phyloP scores from a whole-genome alignment of 2,888 invertebrate species.

The Cephus runcator region DNA sequence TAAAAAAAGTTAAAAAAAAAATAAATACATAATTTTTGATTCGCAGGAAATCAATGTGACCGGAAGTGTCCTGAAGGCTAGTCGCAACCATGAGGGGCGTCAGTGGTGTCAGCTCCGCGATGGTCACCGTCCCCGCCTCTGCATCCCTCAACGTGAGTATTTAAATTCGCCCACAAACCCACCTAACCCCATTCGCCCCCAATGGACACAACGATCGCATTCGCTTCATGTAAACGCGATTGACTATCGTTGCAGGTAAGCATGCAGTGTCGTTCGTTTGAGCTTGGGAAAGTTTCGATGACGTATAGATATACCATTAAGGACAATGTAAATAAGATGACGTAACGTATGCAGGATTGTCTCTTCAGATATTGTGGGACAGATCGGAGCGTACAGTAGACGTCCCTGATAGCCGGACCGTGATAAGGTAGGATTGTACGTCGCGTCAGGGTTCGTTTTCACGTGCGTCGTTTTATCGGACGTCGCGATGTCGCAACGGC shows the following conservation, averaged over 20 bases:
- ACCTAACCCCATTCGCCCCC: conserved; percentile 31
- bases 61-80: neutral
- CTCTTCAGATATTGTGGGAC: neutral
- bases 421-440: neutral
- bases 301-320: neutral
- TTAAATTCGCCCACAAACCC: conserved; percentile 2
- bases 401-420: neutral
- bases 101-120: conserved; percentile 43
- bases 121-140: conserved; percentile 54
- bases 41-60: neutral
- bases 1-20: too few species aligned
- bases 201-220: neutral
- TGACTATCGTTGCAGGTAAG: neutral
- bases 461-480: neutral
- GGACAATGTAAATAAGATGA: neutral
- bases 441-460: neutral
- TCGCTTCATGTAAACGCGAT: neutral
- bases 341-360: neutral
- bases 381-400: neutral
- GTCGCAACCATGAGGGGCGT: conserved; percentile 47
- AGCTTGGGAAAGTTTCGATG: neutral
- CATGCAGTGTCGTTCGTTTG: neutral
- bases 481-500: conserved; percentile 3
- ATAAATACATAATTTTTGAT: neutral
- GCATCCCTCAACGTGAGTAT: conserved; percentile 54